Evolutionary conservation across 2,888 invertebrate genomes (phyloP).

Genomic region (Melipona bicolor): DNA sequence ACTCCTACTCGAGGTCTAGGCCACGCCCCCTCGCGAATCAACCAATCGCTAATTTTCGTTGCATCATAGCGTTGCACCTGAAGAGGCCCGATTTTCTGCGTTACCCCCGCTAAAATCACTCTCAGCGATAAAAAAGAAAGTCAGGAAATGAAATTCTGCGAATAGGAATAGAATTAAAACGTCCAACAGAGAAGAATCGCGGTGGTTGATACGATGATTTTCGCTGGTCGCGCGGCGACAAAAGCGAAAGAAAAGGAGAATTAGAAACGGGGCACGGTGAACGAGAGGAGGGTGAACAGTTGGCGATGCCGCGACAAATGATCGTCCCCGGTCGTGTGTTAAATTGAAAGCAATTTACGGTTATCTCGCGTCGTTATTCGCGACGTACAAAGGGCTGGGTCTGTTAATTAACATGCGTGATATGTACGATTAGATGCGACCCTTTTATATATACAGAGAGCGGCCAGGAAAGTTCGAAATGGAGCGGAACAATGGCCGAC

Average conservation of each 20-base stretch:
- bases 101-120: too few species aligned
- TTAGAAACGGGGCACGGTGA: not conserved
- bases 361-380: slow-evolving; percentile 51
- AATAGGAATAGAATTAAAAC: too few species aligned
- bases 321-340: slow-evolving; percentile 35
- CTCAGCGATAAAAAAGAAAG: too few species aligned
- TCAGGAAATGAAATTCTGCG: too few species aligned
- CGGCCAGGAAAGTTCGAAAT: slow-evolving; percentile 68
- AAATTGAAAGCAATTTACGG: slow-evolving; percentile 56
- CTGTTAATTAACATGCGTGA: slow-evolving; percentile 65
- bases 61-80: too few species aligned
- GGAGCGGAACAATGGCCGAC: slow-evolving; percentile 68
- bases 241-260: not conserved
- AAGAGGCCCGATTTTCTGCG: too few species aligned
- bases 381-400: slow-evolving; percentile 38
- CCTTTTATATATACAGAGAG: slow-evolving; percentile 44
- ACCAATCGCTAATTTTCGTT: too few species aligned
- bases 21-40: too few species aligned
- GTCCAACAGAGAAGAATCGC: not conserved
- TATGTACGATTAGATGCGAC: slow-evolving; percentile 63
- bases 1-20: too few species aligned
- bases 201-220: not conserved
- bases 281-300: slow-evolving; percentile 15
- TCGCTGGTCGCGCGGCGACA: not conserved
- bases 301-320: slow-evolving; percentile 39